phyloP scores from a whole-genome alignment of 2,888 invertebrate genomes.

The Callosobruchus maculatus region DNA sequence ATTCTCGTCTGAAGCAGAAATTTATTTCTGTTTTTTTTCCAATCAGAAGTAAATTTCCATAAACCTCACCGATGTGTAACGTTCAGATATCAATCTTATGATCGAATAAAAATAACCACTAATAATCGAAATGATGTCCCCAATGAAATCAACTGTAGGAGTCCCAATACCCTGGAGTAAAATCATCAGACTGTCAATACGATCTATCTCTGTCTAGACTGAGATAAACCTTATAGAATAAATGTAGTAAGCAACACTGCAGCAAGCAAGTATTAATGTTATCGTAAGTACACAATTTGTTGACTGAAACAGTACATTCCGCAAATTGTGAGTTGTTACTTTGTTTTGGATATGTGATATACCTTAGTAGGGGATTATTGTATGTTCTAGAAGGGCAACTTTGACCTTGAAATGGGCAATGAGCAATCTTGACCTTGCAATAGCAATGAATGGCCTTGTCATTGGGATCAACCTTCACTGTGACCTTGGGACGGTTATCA shows the following conservation, averaged over 20 bases:
- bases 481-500: no score
- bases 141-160: not conserved
- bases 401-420: no score
- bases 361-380: no score
- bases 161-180: not conserved
- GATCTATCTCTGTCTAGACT: not conserved
- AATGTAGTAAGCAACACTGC: not conserved
- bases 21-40: no score
- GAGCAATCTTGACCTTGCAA: no score
- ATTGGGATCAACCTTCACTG: no score
- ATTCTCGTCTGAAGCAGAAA: no score
- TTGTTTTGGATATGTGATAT: not conserved
- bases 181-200: not conserved
- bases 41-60: no score
- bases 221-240: not conserved
- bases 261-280: not conserved
- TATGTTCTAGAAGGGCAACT: no score
- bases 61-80: not conserved
- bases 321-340: not conserved
- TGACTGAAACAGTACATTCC: not conserved
- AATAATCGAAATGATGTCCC: no score
- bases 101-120: not conserved
- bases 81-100: not conserved
- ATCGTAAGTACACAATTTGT: not conserved
- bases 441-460: no score